Evolutionary conservation across 2,888 invertebrate species (phyloP).

Genomic region (Synergus umbraculus): DNA sequence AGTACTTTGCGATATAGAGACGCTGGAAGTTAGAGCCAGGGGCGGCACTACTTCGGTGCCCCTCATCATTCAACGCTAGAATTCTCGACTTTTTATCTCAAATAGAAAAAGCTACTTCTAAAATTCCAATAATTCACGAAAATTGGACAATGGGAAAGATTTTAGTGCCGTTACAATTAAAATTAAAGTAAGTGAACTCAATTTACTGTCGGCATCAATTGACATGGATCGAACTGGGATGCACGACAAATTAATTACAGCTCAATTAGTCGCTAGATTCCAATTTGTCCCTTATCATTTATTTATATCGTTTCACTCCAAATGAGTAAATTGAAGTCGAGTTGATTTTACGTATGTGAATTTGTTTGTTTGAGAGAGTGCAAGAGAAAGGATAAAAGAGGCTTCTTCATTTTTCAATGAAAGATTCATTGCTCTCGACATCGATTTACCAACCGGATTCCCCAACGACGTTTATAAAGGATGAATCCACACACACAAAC

Average conservation of each 20-base stretch:
- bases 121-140: no score
- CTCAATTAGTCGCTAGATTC: not conserved
- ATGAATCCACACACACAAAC: not conserved
- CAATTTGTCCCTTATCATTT: not conserved
- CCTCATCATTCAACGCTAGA: no score
- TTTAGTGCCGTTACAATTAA: no score
- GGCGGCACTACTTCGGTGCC: no score
- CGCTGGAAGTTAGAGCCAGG: no score
- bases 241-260: not conserved
- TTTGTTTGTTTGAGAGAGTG: not conserved
- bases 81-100: no score
- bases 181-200: no score
- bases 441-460: slow-evolving; percentile 21
- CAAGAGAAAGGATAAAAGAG: slow-evolving; percentile 7
- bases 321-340: not conserved
- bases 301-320: not conserved
- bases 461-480: slow-evolving; percentile 2
- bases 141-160: no score
- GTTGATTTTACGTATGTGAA: not conserved
- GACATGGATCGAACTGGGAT: not conserved
- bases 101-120: no score
- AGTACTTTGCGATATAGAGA: no score
- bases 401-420: slow-evolving; percentile 11
- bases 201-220: not conserved
- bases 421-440: slow-evolving; percentile 28